These are phyloP conservation scores for Yponomeuta sedellus DNA, from an alignment of 2,888 invertebrate genomes.

Conservation along the genomic window DNA sequence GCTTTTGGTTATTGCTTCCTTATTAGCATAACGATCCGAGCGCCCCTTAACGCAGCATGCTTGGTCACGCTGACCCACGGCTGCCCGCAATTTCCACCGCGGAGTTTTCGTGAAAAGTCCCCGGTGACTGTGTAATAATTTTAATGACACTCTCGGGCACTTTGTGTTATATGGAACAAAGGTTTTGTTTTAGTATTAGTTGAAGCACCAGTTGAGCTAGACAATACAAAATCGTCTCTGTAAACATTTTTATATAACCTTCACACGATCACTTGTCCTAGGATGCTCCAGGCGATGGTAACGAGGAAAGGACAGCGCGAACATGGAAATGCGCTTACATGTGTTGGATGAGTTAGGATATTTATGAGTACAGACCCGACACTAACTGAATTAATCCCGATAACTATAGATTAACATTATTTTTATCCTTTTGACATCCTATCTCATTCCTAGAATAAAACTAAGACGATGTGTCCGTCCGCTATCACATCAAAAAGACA, in stretches of 20 bases:
- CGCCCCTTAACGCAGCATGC: constrained; percentile 75
- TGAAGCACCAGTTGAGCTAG: not conserved
- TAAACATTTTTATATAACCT: too few relatives aligned
- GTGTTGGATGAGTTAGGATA: not conserved
- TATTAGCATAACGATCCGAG: constrained; percentile 72
- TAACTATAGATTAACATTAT: not conserved
- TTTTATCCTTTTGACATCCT: too few relatives aligned
- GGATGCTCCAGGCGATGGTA: too few relatives aligned
- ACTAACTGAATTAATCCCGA: constrained; percentile 18
- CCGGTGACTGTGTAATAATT: constrained; percentile 21
- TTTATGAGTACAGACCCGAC: not conserved
- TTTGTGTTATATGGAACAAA: not conserved
- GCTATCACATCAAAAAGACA: too few relatives aligned
- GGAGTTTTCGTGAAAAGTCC: constrained; percentile 60
- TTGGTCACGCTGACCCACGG: constrained; percentile 71
- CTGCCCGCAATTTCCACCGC: constrained; percentile 68
- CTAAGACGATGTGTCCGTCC: too few relatives aligned
- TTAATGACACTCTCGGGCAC: constrained; percentile 13
- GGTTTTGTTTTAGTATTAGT: not conserved
- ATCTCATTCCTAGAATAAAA: too few relatives aligned
- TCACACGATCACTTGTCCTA: too few relatives aligned
- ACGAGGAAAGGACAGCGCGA: not conserved
- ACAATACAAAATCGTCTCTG: not conserved
- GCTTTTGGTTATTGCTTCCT: constrained; percentile 29
- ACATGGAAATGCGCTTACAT: not conserved